Percentiles rank a stretch among this genome's conserved stretches.
These are phyloP conservation scores for Sphaerophoria taeniata DNA, from an alignment of 2,888 invertebrate genomes.

Conservation along the genomic window DNA sequence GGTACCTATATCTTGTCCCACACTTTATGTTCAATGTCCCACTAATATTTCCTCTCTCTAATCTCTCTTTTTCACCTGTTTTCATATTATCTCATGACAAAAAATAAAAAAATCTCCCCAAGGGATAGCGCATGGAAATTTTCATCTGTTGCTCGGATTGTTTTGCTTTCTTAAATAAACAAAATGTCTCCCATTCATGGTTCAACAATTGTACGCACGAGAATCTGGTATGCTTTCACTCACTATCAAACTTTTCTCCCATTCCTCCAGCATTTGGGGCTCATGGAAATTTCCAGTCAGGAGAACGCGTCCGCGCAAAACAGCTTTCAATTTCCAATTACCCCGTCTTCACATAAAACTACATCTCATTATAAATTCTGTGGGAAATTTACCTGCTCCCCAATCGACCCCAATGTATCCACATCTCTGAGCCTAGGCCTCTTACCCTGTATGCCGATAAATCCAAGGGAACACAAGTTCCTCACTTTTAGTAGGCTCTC, in stretches of 20 bases:
- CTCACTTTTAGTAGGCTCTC: conserved; percentile 82
- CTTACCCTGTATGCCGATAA: conserved; percentile 47
- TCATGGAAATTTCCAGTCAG: conserved; percentile 61
- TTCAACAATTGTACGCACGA: conserved; percentile 5
- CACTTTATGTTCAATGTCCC: background rate
- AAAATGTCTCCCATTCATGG: conserved; percentile 46
- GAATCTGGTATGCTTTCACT: background rate
- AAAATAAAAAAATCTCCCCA: conserved; percentile 1
- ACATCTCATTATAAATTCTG: conserved; percentile 59
- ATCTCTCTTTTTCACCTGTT: conserved; percentile 53
- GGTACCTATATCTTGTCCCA: background rate
- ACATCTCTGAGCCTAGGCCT: conserved; percentile 64
- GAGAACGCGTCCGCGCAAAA: conserved; percentile 64
- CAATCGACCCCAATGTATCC: conserved; percentile 66
- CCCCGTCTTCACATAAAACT: conserved; percentile 6
- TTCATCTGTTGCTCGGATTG: conserved; percentile 75
- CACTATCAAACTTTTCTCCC: background rate
- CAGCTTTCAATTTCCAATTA: background rate
- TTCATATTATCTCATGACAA: conserved; percentile 41
- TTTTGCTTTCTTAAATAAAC: conserved; percentile 66
- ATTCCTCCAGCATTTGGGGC: background rate
- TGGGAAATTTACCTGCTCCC: conserved; percentile 70
- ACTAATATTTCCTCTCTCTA: background rate
- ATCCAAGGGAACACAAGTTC: conserved; percentile 76
- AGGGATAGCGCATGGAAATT: conserved; percentile 65